Evolutionary conservation across 1,140 invertebrate genomes (phyloP).

Genomic region (Arion vulgaris): DNA sequence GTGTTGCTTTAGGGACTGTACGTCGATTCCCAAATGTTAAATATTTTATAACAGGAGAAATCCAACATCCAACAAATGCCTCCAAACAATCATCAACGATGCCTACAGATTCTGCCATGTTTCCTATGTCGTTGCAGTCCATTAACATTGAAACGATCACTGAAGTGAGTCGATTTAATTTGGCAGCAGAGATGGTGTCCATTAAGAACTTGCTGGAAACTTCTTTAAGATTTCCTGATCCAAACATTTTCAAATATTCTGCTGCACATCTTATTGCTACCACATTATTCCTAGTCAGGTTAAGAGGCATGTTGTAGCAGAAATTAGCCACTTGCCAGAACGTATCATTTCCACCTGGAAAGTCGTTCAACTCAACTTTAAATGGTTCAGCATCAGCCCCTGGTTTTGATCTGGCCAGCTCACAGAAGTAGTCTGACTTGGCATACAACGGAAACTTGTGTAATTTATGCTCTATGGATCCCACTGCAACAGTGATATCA

Average conservation of each 20-base stretch:
- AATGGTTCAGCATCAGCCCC: neutral
- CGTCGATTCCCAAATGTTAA: neutral
- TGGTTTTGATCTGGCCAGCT: conserved; percentile 46
- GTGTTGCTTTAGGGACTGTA: neutral
- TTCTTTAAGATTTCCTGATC: conserved; percentile 64
- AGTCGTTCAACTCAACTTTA: conserved; percentile 58
- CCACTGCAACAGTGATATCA: conserved; percentile 64
- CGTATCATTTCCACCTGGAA: conserved; percentile 67
- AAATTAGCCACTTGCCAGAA: conserved; percentile 69
- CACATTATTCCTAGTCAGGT: conserved; percentile 63
- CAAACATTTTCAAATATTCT: conserved; percentile 66
- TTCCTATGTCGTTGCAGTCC: conserved; percentile 56
- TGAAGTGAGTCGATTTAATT: conserved; percentile 58
- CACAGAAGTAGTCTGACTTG: conserved; percentile 68
- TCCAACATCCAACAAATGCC: conserved; percentile 66
- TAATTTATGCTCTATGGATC: conserved; percentile 59
- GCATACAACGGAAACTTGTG: conserved; percentile 70
- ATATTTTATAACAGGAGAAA: conserved; percentile 59
- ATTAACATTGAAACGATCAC: conserved; percentile 56
- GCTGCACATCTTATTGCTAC: conserved; percentile 68
- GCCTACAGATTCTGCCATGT: conserved; percentile 59
- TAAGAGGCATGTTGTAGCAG: conserved; percentile 69
- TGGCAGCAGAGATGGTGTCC: conserved; percentile 65
- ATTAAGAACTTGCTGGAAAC: conserved; percentile 63
- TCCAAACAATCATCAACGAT: conserved; percentile 59